phyloP scores from a whole-genome alignment of 2,113 vertebrate genomes.

The Rhineura floridana region DNA sequence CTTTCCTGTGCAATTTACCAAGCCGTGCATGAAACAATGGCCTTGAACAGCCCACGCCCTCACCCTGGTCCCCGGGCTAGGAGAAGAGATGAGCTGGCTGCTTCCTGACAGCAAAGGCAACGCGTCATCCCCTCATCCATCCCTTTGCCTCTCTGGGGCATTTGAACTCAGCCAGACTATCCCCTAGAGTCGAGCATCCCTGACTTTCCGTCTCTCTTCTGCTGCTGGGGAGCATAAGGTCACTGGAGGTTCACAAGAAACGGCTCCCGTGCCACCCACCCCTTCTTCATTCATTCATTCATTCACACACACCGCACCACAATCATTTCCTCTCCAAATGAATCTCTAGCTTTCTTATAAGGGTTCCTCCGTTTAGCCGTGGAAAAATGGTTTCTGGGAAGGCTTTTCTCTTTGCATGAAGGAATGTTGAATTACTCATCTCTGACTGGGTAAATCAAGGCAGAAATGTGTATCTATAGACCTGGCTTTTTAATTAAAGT shows the following conservation, averaged over 20 bases:
- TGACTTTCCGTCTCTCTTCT: neutral
- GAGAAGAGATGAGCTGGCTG: slow-evolving; percentile 64
- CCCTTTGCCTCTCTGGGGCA: neutral
- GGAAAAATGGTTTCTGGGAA: no score
- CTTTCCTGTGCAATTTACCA: slow-evolving; percentile 70
- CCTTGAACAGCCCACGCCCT: slow-evolving; percentile 56
- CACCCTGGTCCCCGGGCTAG: slow-evolving; percentile 13
- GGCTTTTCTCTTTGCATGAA: neutral
- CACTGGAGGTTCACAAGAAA: neutral
- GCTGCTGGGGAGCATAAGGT: neutral
- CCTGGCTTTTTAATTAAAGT: slow-evolving; percentile 48
- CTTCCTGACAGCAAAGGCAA: slow-evolving; percentile 26
- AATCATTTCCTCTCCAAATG: slow-evolving; percentile 10
- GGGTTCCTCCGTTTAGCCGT: neutral
- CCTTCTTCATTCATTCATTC: neutral
- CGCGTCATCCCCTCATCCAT: slow-evolving; percentile 31
- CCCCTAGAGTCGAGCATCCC: neutral
- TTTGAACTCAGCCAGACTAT: neutral
- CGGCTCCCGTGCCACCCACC: neutral
- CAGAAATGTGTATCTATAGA: neutral
- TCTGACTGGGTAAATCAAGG: slow-evolving; percentile 17
- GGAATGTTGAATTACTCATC: slow-evolving; percentile 24
- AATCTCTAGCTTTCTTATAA: slow-evolving; percentile 9
- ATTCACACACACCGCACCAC: neutral
- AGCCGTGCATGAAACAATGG: slow-evolving; percentile 67